Conservation (phyloP, 2,113 vertebrate genomes). For the Coracopsis vasa region DNA sequence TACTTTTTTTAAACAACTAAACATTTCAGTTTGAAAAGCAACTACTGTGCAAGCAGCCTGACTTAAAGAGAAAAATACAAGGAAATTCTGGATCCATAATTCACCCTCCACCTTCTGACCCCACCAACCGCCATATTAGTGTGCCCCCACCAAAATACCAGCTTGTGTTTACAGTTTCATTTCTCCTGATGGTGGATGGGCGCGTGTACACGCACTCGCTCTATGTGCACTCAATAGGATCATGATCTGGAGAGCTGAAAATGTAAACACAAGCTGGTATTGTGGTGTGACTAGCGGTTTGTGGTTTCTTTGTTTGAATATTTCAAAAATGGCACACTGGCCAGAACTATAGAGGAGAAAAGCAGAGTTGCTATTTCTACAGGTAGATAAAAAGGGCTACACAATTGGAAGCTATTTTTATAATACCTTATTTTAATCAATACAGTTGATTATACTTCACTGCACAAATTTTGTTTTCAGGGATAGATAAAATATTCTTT, state of each 20-base stretch:
- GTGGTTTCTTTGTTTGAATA: slow-evolving; percentile 83
- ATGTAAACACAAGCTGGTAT: slow-evolving; percentile 86
- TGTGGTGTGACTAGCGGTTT: slow-evolving; percentile 82
- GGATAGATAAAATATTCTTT: slow-evolving; percentile 10
- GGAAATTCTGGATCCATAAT: slow-evolving; percentile 79
- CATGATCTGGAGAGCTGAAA: slow-evolving; percentile 84
- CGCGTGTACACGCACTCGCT: slow-evolving; percentile 78
- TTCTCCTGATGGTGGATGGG: slow-evolving; percentile 79
- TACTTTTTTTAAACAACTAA: slow-evolving; percentile 60
- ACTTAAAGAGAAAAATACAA: slow-evolving; percentile 78
- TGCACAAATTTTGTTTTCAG: slow-evolving; percentile 57
- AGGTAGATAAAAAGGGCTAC: slow-evolving; percentile 27
- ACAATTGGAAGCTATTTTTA: background rate
- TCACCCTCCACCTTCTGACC: slow-evolving; percentile 79
- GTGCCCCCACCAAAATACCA: slow-evolving; percentile 83
- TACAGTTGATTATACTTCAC: slow-evolving; percentile 15
- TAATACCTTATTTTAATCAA: slow-evolving; percentile 20
- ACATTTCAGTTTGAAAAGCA: slow-evolving; percentile 71
- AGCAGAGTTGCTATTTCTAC: slow-evolving; percentile 59
- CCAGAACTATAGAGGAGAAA: slow-evolving; percentile 76
- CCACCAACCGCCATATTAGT: slow-evolving; percentile 81
- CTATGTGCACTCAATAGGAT: slow-evolving; percentile 82
- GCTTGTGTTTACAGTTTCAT: slow-evolving; percentile 83
- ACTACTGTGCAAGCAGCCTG: slow-evolving; percentile 72
- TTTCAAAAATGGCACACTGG: slow-evolving; percentile 82